These are phyloP conservation scores for Amblyteles armatorius DNA, from an alignment of 2,888 invertebrate species.

Conservation along the genomic window DNA sequence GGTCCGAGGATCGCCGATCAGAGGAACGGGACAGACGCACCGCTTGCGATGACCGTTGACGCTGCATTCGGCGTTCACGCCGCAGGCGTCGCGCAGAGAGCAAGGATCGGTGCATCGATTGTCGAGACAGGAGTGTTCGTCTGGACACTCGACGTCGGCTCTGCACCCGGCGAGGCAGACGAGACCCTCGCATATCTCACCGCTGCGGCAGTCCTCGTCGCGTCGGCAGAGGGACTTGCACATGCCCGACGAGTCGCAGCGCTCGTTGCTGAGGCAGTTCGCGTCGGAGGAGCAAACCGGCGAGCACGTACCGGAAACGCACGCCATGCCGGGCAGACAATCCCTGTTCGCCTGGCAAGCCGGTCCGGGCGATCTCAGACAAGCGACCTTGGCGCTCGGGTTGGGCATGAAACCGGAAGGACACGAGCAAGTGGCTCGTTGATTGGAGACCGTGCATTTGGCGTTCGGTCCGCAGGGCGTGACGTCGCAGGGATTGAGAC, in stretches of 20 bases:
- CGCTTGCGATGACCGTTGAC: slow-evolving; percentile 90
- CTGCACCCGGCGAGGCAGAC: slow-evolving; percentile 93
- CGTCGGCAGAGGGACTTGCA: slow-evolving; percentile 94
- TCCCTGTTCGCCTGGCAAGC: slow-evolving; percentile 92
- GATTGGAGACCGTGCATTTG: slow-evolving; percentile 91
- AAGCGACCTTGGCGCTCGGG: slow-evolving; percentile 95
- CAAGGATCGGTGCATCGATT: slow-evolving; percentile 94
- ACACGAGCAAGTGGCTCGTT: slow-evolving; percentile 93
- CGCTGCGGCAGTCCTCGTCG: slow-evolving; percentile 94
- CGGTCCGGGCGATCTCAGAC: slow-evolving; percentile 91
- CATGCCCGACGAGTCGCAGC: slow-evolving; percentile 90
- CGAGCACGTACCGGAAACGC: slow-evolving; percentile 91
- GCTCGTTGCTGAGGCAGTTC: slow-evolving; percentile 93
- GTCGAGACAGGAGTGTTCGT: slow-evolving; percentile 90
- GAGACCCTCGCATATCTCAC: slow-evolving; percentile 94
- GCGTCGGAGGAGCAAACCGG: slow-evolving; percentile 91
- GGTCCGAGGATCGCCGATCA: slow-evolving; percentile 91
- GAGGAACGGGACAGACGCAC: slow-evolving; percentile 90
- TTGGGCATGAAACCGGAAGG: slow-evolving; percentile 92
- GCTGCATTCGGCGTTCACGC: slow-evolving; percentile 92
- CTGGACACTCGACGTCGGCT: slow-evolving; percentile 91
- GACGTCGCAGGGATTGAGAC: slow-evolving; percentile 91
- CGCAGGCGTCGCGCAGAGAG: slow-evolving; percentile 91
- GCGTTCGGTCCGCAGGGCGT: slow-evolving; percentile 95
- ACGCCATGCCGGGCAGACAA: slow-evolving; percentile 90